Conservation (phyloP, 2,797 vertebrate genomes). For the Mycteria americana region DNA sequence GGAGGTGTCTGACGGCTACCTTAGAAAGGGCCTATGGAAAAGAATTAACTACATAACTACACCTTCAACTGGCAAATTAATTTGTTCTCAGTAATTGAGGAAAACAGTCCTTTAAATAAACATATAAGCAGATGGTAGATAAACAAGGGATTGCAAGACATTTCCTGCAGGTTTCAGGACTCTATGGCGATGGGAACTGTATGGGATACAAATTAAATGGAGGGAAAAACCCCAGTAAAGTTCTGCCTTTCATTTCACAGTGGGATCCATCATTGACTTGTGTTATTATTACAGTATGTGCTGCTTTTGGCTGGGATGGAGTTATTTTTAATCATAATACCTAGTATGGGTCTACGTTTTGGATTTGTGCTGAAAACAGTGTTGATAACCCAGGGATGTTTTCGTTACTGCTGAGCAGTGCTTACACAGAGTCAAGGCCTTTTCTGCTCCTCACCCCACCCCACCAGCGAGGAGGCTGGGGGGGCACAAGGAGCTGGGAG, state of each 20-base stretch:
- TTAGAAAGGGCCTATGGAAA: background rate
- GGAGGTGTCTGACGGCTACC: background rate
- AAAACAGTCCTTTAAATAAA: background rate
- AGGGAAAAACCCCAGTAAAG: background rate
- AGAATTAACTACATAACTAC: background rate
- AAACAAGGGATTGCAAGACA: background rate
- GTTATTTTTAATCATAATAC: too few species aligned
- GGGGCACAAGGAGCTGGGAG: too few species aligned
- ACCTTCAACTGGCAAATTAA: background rate
- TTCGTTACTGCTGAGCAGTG: too few species aligned
- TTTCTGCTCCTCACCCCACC: too few species aligned
- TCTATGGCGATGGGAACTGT: background rate
- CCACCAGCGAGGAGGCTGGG: too few species aligned
- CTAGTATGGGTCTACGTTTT: too few species aligned
- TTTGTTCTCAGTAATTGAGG: background rate
- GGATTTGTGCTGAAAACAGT: too few species aligned
- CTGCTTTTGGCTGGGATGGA: too few species aligned
- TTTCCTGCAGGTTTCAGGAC: background rate
- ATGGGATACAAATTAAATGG: background rate
- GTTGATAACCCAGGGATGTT: too few species aligned
- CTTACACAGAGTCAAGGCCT: too few species aligned
- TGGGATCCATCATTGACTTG: background rate
- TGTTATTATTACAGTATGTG: background rate
- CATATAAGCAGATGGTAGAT: background rate
- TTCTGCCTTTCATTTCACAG: background rate